Conservation (phyloP, 2,888 invertebrate genomes). For the Tachina lurida region DNA sequence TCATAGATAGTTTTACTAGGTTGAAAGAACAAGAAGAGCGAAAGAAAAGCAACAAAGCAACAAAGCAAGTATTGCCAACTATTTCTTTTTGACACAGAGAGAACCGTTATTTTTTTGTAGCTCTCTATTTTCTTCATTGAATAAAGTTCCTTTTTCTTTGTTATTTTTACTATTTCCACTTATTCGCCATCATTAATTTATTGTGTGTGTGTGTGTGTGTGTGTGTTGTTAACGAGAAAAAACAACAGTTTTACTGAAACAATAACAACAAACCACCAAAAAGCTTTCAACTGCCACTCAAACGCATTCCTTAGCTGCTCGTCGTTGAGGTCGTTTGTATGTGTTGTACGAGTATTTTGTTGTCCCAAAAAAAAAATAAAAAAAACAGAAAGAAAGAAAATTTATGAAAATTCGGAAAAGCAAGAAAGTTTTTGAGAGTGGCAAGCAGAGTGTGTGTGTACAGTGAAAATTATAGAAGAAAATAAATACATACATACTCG, state of each 20-base stretch:
- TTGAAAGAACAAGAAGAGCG: constrained; percentile 10
- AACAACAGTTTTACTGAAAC: constrained; percentile 42
- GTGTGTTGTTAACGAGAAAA: constrained; percentile 40
- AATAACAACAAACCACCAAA: constrained; percentile 49
- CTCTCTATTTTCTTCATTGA: constrained; percentile 18
- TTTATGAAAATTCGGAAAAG: constrained; percentile 19
- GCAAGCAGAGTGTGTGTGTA: constrained; percentile 65
- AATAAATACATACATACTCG: constrained; percentile 14
- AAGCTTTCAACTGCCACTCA: constrained; percentile 77
- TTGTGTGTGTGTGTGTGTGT: neutral
- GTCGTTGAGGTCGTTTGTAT: constrained; percentile 55
- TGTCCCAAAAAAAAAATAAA: constrained; percentile 73
- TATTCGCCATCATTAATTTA: constrained; percentile 33
- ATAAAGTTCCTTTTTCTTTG: constrained; percentile 28
- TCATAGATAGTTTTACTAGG: constrained; percentile 52
- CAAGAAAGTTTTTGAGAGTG: constrained; percentile 18
- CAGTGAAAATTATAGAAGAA: constrained; percentile 73
- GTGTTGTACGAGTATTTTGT: constrained; percentile 71
- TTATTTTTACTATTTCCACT: constrained; percentile 19
- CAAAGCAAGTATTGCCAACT: constrained; percentile 64
- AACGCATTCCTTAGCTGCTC: constrained; percentile 77
- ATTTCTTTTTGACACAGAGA: neutral
- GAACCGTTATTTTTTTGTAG: constrained; percentile 28
- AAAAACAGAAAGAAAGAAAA: constrained; percentile 50
- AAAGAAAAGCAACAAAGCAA: constrained; percentile 3